Base-by-base conservation (phyloP, 2,797 vertebrate species). In the Lemur catta region DNA sequence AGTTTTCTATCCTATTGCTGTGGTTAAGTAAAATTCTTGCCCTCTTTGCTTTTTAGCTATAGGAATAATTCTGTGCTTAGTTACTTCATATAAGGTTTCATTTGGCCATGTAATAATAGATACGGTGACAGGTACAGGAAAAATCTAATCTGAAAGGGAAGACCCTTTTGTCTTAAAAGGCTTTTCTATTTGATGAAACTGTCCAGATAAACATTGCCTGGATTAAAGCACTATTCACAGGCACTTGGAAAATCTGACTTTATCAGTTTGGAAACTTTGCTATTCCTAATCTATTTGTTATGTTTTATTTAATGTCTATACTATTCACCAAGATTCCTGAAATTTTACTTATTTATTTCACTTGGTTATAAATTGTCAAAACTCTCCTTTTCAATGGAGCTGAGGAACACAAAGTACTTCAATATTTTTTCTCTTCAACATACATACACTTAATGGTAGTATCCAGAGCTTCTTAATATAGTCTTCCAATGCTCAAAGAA, bases 331-430 rank as follows among this genome's bases (percentile, higher is more conserved):
- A 87, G 35, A 78, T 48, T 67, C 17, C 69, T 85, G 48, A 18
- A 72, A 84, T 43, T 97, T 80, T 86, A 78, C 52, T 26, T 92
- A 38, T 38, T 75, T 95, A 63, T 84, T 84, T 41, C 46, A 74
- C n/a, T 86, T 92, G 14, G 17, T 69, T 28, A 55, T 90, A 76
- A 80, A 69, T 61, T 28, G 9, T 61, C 75, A 75, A 74, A 81
- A 75, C 0, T 76, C n/a, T 86, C 33, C 9, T 85, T 87, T 48
- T 67, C 69, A 22, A 0, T 72, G 12, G 33, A 82, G 6, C 33
- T 57, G 43, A 93, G n/a, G 28, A 94, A 30, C 10, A 88, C 30
- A 90, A 91, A 50, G 52, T 69, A 4, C 35, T 33, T 80, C 3
- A 33, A n/a, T 82, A 52, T 46, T 63, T 82, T 89, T 84, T 88